Evolutionary conservation across 2,113 vertebrate genomes (phyloP).

Genomic region (Heloderma charlesbogerti): DNA sequence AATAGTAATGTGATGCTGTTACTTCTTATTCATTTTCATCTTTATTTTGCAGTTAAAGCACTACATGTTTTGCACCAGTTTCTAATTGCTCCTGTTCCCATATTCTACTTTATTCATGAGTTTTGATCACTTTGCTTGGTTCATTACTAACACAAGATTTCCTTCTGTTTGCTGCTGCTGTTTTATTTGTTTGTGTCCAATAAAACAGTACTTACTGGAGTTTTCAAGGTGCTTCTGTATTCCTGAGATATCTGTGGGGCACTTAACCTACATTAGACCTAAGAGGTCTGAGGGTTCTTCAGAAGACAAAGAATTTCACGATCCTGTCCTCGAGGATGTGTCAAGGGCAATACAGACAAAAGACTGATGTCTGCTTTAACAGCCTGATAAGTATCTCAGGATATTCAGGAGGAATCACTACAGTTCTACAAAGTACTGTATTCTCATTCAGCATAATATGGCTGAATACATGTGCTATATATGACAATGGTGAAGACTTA

Average conservation of each 20-base stretch:
- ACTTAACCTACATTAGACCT: constrained; percentile 86
- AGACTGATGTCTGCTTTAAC: constrained; percentile 88
- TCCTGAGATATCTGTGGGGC: constrained; percentile 77
- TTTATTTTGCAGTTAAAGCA: constrained; percentile 42
- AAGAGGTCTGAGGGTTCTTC: constrained; percentile 81
- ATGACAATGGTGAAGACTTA: constrained; percentile 86
- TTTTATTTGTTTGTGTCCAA: constrained; percentile 67
- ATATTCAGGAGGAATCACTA: constrained; percentile 80
- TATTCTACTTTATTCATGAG: neutral
- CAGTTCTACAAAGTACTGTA: constrained; percentile 79
- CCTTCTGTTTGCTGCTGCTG: constrained; percentile 19
- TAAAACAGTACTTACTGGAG: neutral
- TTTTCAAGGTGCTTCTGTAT: constrained; percentile 79
- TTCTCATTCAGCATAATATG: constrained; percentile 83
- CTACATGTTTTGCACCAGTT: constrained; percentile 18
- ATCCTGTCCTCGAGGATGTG: constrained; percentile 84
- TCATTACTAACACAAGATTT: constrained; percentile 16
- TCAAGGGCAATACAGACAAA: constrained; percentile 90
- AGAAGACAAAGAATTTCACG: constrained; percentile 86
- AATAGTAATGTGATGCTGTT: constrained; percentile 61
- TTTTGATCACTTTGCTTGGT: constrained; percentile 5
- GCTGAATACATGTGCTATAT: constrained; percentile 78
- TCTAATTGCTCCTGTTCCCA: constrained; percentile 25
- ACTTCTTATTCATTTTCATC: constrained; percentile 51
- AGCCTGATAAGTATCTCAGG: constrained; percentile 86